These are phyloP conservation scores for Cydia pomonella DNA, from an alignment of 1,140 invertebrate species.

Conservation along the genomic window DNA sequence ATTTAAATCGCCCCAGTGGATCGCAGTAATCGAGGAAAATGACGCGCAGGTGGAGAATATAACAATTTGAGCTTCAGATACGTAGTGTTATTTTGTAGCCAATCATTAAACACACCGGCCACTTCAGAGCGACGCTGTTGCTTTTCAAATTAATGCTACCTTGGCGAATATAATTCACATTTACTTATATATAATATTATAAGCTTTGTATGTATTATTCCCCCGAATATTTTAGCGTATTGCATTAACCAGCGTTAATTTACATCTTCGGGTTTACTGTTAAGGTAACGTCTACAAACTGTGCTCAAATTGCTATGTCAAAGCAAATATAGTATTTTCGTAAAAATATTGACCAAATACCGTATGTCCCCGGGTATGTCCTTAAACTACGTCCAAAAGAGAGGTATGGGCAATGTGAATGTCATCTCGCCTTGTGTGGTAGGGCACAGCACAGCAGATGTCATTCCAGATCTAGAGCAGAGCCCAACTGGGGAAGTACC, in stretches of 20 bases:
- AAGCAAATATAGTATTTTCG: background rate
- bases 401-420: too few species aligned
- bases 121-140: background rate
- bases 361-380: too few species aligned
- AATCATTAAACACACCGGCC: slow-evolving; percentile 25
- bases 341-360: too few species aligned
- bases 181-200: too few species aligned
- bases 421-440: too few species aligned
- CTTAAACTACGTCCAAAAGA: too few species aligned
- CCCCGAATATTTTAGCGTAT: background rate
- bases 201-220: slow-evolving; percentile 6
- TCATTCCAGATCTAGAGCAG: too few species aligned
- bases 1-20: slow-evolving; percentile 31
- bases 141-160: background rate
- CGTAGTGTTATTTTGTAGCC: slow-evolving; percentile 9
- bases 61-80: slow-evolving; percentile 23
- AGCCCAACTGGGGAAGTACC: too few species aligned
- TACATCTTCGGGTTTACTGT: background rate
- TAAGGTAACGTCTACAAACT: background rate
- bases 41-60: slow-evolving; percentile 27
- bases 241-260: background rate
- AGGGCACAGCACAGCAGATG: too few species aligned
- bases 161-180: slow-evolving; percentile 1
- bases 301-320: background rate
- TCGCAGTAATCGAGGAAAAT: slow-evolving; percentile 32